phyloP scores from a whole-genome alignment of 1,140 invertebrate species.

The Meloidogyne hapla region DNA sequence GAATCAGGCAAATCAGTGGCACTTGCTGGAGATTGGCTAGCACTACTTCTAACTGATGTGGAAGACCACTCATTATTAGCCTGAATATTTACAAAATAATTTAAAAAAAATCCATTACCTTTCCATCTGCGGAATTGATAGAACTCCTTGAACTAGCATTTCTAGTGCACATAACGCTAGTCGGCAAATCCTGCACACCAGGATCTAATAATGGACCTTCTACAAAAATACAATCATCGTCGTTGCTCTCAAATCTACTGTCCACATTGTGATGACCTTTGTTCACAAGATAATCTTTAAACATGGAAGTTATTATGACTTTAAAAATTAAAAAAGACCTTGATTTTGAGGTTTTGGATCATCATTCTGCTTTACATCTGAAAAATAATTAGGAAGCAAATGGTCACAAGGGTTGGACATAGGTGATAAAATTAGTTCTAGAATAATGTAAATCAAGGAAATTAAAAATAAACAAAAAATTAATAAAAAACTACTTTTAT shows the following conservation, averaged over 20 bases:
- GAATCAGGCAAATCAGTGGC: conserved; percentile 33
- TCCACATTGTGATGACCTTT: not conserved
- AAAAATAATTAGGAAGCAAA: not conserved
- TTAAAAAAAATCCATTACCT: not conserved
- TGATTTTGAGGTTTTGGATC: not conserved
- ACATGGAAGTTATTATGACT: not conserved
- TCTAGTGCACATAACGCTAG: conserved; percentile 23
- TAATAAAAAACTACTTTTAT: not conserved
- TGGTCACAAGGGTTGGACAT: not conserved
- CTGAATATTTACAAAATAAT: not conserved
- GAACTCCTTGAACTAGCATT: conserved; percentile 14
- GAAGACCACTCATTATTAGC: conserved; percentile 8
- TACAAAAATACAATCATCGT: conserved; percentile 8
- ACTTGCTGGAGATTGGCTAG: conserved; percentile 29
- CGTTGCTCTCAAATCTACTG: not conserved
- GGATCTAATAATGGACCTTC: not conserved
- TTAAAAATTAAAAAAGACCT: not conserved
- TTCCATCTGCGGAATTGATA: not conserved
- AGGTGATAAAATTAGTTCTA: not conserved
- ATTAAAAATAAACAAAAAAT: too few relatives aligned
- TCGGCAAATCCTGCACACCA: not conserved
- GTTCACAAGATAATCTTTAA: not conserved
- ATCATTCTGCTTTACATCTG: not conserved
- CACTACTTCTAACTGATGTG: conserved; percentile 24
- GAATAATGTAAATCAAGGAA: not conserved